Evolutionary conservation across 2,113 vertebrate genomes (phyloP).

Genomic region (Naja naja): DNA sequence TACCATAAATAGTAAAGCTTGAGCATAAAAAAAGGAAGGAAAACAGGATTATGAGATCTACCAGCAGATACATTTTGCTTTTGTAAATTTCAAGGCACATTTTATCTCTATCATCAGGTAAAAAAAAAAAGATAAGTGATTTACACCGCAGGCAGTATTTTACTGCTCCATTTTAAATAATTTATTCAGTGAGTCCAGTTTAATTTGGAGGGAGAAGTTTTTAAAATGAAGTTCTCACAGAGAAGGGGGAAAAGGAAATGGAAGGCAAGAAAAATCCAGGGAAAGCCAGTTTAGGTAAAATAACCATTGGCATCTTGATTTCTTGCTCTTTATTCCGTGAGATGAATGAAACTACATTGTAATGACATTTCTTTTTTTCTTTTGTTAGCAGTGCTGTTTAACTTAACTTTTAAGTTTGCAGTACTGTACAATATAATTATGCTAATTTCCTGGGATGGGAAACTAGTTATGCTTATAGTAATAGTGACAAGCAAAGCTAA

Average conservation of each 20-base stretch:
- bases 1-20: neutral
- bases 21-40: neutral
- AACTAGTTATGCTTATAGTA: neutral
- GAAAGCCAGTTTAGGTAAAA: neutral
- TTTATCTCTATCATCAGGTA: neutral
- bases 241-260: neutral
- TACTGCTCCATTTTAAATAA: neutral
- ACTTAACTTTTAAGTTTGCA: conserved; percentile 28
- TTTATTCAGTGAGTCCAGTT: neutral
- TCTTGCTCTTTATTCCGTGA: neutral
- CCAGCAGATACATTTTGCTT: neutral
- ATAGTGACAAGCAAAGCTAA: neutral
- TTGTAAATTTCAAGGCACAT: neutral
- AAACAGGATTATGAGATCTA: neutral
- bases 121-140: neutral
- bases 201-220: neutral
- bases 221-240: neutral
- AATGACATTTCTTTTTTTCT: neutral
- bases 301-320: neutral
- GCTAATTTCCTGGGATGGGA: conserved; percentile 2
- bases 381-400: neutral
- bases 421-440: conserved; percentile 3
- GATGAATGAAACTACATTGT: neutral
- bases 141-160: no score
- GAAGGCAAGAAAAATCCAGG: neutral